Conservation (phyloP, 2,113 vertebrate genomes). For the Catharus fuscescens region DNA sequence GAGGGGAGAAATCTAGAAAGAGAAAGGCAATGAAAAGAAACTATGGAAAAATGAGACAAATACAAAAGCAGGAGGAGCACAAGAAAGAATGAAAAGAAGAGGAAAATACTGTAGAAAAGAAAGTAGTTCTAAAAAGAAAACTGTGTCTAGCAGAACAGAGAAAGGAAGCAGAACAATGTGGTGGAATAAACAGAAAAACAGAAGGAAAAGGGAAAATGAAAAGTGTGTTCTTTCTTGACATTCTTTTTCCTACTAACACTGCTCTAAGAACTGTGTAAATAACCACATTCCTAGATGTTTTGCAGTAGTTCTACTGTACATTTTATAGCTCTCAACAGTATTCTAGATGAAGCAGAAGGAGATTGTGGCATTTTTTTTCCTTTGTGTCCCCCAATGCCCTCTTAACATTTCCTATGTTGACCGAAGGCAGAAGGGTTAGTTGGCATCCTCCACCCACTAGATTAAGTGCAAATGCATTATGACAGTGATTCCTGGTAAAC, state of each 20-base stretch:
- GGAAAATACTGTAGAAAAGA: not conserved
- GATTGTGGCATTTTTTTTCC: not conserved
- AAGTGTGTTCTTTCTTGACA: not conserved
- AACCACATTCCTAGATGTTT: not conserved
- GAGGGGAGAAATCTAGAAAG: not conserved
- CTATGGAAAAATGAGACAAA: not conserved
- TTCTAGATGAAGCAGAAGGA: constrained; percentile 7
- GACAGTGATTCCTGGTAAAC: not conserved
- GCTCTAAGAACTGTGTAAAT: not conserved
- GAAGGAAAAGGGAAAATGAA: not conserved
- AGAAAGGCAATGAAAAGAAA: not conserved
- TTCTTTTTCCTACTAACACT: not conserved
- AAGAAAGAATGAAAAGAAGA: not conserved
- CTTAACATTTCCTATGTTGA: not conserved
- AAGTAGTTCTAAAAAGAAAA: not conserved
- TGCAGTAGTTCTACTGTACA: not conserved
- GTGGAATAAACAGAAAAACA: not conserved
- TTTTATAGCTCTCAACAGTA: not conserved
- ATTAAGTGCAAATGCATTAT: constrained; percentile 3
- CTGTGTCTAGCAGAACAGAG: not conserved
- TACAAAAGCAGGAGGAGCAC: not conserved
- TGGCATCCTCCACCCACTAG: not conserved
- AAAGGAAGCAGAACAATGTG: not conserved
- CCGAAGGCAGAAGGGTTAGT: constrained; percentile 26
- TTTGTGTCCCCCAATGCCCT: not conserved